Percentiles rank a stretch among this genome's conserved stretches.
These are phyloP conservation scores for Sinocyclocheilus rhinocerous DNA, from an alignment of 2,113 vertebrate species.

Conservation along the genomic window DNA sequence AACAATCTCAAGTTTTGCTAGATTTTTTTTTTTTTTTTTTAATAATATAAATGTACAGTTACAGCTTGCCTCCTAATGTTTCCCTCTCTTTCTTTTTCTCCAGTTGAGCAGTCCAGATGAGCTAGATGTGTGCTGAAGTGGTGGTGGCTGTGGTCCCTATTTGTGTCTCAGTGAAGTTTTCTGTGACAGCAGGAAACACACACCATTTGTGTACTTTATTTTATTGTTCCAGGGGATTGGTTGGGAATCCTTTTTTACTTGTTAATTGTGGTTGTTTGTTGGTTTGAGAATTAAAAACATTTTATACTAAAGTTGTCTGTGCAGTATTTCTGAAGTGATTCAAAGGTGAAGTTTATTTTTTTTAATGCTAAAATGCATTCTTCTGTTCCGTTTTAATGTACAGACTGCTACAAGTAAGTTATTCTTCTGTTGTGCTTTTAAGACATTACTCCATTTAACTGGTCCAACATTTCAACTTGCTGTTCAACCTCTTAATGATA, in stretches of 20 bases:
- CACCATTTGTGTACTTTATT: slow-evolving; percentile 56
- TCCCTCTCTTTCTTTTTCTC: too few species aligned
- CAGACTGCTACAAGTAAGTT: neutral
- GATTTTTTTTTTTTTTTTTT: too few species aligned
- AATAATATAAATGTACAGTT: too few species aligned
- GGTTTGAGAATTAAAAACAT: slow-evolving; percentile 74
- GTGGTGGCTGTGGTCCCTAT: too few species aligned
- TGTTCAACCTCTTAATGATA: neutral
- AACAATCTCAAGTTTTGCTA: too few species aligned
- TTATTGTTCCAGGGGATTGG: slow-evolving; percentile 39
- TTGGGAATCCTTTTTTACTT: slow-evolving; percentile 66
- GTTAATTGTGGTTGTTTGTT: slow-evolving; percentile 67
- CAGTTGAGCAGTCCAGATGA: too few species aligned
- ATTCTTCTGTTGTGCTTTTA: neutral
- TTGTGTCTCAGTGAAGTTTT: too few species aligned
- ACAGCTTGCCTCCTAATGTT: too few species aligned
- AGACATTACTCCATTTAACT: neutral
- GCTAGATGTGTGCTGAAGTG: too few species aligned
- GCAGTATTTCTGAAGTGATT: neutral
- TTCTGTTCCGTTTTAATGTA: neutral
- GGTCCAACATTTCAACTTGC: neutral
- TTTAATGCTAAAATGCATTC: neutral
- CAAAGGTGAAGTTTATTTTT: neutral
- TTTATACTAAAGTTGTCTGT: slow-evolving; percentile 69
- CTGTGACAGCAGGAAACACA: too few species aligned